Conservation (phyloP, 2,888 invertebrate species). For the Catocala sponsa region DNA sequence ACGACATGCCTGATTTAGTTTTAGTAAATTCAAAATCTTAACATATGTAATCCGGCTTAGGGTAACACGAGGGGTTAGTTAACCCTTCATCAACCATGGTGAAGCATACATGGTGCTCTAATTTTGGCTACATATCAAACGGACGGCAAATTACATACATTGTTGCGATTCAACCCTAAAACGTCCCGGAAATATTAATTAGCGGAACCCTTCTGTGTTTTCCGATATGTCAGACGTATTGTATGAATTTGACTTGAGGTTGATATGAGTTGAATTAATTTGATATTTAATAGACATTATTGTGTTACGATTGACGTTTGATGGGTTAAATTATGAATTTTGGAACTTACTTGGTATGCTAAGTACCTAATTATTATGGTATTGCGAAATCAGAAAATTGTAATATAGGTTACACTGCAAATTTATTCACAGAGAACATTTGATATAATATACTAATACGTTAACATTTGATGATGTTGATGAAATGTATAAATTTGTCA, state of each 20-base stretch:
- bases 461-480: no score
- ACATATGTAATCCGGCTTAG: no score
- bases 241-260: slow-evolving; percentile 1
- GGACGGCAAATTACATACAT: slow-evolving; percentile 10
- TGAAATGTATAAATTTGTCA: no score
- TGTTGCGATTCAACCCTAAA: slow-evolving; percentile 11
- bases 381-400: no score
- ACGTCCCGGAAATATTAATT: slow-evolving; percentile 17
- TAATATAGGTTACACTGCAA: no score
- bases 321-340: neutral
- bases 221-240: slow-evolving; percentile 14
- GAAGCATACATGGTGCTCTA: slow-evolving; percentile 5
- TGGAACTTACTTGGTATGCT: no score
- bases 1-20: no score
- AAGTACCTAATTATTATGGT: no score
- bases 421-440: no score
- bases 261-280: slow-evolving; percentile 6
- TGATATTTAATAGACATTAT: slow-evolving; percentile 6
- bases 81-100: slow-evolving; percentile 2
- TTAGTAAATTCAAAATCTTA: no score
- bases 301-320: slow-evolving; percentile 5
- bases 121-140: slow-evolving; percentile 8
- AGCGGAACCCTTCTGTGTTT: slow-evolving; percentile 11
- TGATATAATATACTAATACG: no score
- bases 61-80: neutral